Evolutionary conservation across 2,888 invertebrate genomes (phyloP).

Genomic region (Coenonympha arcania): DNA sequence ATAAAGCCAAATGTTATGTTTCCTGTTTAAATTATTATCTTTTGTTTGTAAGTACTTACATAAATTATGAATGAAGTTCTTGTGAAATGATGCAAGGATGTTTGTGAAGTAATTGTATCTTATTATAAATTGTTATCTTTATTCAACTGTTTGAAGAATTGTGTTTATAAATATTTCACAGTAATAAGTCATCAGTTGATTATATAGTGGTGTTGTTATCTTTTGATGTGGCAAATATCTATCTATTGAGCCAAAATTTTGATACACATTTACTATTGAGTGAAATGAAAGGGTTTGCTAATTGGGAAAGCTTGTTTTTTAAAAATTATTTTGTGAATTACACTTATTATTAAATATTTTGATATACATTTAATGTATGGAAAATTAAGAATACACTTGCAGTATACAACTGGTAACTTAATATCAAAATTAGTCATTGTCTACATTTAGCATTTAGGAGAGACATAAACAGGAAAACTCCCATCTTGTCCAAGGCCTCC

Average conservation of each 20-base stretch:
- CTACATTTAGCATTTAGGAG: constrained; percentile 19
- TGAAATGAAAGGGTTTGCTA: no score
- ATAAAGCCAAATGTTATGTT: constrained; percentile 40
- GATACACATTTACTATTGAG: no score
- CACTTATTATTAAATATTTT: no score
- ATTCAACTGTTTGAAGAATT: neutral
- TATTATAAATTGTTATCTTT: neutral
- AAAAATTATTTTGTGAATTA: no score
- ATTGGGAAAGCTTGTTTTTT: no score
- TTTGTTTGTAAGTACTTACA: constrained; percentile 16
- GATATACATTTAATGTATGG: no score
- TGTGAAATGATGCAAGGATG: neutral
- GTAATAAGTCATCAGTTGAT: neutral
- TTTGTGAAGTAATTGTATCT: constrained; percentile 1
- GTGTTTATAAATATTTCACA: neutral
- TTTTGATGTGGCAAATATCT: no score
- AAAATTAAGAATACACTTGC: no score
- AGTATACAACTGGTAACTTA: neutral
- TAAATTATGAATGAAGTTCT: constrained; percentile 21
- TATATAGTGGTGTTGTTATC: neutral
- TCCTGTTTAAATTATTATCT: constrained; percentile 40
- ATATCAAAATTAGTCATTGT: constrained; percentile 12
- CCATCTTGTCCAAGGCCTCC: constrained; percentile 47
- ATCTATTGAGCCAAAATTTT: no score
- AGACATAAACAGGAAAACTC: constrained; percentile 41